These are phyloP conservation scores for Sinocyclocheilus grahami DNA, from an alignment of 2,113 vertebrate species.

Conservation along the genomic window DNA sequence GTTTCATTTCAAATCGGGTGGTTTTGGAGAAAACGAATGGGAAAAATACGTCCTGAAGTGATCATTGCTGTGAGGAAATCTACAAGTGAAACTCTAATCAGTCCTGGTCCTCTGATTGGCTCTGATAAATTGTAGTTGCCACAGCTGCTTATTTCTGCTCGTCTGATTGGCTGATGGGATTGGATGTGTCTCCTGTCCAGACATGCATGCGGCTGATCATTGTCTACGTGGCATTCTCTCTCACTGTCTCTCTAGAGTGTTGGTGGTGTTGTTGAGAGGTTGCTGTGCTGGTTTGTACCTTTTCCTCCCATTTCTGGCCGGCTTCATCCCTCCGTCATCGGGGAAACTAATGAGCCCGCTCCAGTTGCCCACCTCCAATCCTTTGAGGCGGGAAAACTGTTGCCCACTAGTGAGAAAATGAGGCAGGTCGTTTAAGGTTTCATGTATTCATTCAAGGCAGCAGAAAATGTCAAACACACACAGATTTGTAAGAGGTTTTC, in stretches of 20 bases:
- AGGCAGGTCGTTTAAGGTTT: conserved; percentile 86
- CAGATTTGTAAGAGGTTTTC: neutral
- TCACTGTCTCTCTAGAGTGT: conserved; percentile 69
- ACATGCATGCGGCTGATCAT: conserved; percentile 70
- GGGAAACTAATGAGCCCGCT: conserved; percentile 94
- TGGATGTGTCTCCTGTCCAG: conserved; percentile 63
- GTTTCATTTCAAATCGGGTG: neutral
- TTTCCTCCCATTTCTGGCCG: conserved; percentile 91
- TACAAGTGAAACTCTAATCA: neutral
- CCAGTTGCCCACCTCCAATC: conserved; percentile 96
- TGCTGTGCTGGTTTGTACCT: conserved; percentile 85
- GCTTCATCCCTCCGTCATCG: conserved; percentile 91
- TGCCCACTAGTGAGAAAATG: conserved; percentile 96
- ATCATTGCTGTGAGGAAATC: neutral
- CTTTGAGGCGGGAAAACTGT: conserved; percentile 98
- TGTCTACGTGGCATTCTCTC: conserved; percentile 53
- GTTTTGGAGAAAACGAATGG: neutral
- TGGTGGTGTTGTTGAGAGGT: conserved; percentile 67
- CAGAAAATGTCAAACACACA: conserved; percentile 54
- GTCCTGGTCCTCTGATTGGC: conserved; percentile 35
- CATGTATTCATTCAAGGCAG: conserved; percentile 55
- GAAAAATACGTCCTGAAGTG: neutral
- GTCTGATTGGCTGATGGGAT: conserved; percentile 50
- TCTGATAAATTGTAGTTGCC: conserved; percentile 10
- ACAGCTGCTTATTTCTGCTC: conserved; percentile 18